Evolutionary conservation across 2,113 vertebrate species (phyloP).

Genomic region (Notechis scutatus): DNA sequence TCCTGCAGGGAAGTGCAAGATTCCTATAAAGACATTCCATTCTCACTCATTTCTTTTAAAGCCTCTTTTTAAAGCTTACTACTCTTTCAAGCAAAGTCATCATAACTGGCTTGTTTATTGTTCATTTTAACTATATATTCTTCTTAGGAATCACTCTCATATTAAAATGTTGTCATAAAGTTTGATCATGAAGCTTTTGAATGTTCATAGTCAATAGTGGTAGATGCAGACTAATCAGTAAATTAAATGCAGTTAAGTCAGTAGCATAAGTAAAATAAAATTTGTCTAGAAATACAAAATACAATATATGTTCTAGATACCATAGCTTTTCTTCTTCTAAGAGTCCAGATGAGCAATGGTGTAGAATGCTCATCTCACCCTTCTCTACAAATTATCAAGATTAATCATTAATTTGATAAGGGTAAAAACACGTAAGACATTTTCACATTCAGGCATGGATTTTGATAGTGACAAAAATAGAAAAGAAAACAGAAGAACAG

Average conservation of each 20-base stretch:
- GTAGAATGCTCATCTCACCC: neutral
- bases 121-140: neutral
- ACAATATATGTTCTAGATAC: neutral
- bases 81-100: neutral
- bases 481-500: neutral
- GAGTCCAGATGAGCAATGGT: neutral
- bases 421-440: neutral
- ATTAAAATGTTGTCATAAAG: neutral
- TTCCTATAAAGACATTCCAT: neutral
- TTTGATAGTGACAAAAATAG: too few species aligned
- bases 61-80: neutral
- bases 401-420: neutral
- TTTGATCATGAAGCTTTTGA: neutral
- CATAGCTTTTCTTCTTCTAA: neutral
- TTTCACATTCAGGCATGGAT: neutral
- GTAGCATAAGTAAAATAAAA: neutral
- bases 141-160: rapidly evolving
- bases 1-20: neutral
- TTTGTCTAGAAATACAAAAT: too few species aligned
- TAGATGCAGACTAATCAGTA: neutral
- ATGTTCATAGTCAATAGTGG: neutral
- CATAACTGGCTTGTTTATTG: neutral
- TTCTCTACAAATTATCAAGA: neutral
- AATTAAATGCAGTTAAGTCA: neutral
- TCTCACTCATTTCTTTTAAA: neutral